These are phyloP conservation scores for Sebastes ruberrimus DNA, from an alignment of 2,797 vertebrate genomes.

Conservation along the genomic window DNA sequence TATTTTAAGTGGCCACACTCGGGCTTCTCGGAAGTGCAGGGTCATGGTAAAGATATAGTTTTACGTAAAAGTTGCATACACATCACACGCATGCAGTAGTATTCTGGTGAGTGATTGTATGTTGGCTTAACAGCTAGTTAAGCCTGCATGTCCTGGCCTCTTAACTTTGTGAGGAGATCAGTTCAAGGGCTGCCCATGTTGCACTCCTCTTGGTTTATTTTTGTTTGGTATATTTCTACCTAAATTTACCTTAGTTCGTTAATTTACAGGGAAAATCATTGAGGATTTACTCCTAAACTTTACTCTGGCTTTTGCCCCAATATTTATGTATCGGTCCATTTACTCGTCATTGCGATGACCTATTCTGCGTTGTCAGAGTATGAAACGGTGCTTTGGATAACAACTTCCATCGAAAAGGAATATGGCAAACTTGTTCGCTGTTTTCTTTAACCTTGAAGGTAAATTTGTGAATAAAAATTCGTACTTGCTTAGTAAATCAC, in stretches of 20 bases:
- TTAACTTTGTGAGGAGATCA: neutral
- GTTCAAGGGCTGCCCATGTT: neutral
- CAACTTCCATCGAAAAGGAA: neutral
- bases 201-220: neutral
- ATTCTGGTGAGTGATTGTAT: constrained; percentile 20
- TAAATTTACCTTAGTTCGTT: neutral
- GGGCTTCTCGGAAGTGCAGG: constrained; percentile 72
- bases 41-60: constrained; percentile 71
- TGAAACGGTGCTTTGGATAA: neutral
- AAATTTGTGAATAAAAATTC: neutral
- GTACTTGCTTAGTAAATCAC: neutral
- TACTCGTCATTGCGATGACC: neutral
- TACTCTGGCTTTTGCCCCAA: neutral
- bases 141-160: neutral
- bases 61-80: constrained; percentile 44
- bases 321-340: neutral
- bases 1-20: constrained; percentile 75
- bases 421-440: no score
- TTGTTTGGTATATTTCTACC: neutral
- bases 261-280: neutral
- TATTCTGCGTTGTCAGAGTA: neutral
- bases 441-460: neutral
- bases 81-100: neutral
- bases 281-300: neutral
- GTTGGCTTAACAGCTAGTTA: constrained; percentile 12